Percentiles rank a stretch among this genome's conserved stretches.
Conservation (phyloP, 2,888 invertebrate genomes). For the Microchrysa polita region DNA sequence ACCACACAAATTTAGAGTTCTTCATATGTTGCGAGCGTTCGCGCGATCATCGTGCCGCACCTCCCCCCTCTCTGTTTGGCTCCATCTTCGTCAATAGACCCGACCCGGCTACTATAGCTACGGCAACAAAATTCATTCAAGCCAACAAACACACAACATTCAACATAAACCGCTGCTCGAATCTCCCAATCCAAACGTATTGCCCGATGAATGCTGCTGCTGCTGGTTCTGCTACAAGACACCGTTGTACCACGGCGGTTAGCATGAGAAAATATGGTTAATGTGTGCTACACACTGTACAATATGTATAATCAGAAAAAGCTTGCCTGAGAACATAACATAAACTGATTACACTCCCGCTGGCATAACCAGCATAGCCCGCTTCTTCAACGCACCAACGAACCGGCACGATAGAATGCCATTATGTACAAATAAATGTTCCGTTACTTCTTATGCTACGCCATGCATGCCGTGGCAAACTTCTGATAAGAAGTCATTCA, state of each 20-base stretch:
- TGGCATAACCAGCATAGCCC: neutral
- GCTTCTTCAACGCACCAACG: neutral
- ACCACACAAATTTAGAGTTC: constrained; percentile 44
- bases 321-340: neutral
- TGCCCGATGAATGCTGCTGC: constrained; percentile 33
- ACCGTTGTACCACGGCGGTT: constrained; percentile 31
- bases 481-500: constrained; percentile 40
- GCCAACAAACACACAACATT: constrained; percentile 20
- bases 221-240: too few species aligned
- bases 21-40: constrained; percentile 41
- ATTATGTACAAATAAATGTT: constrained; percentile 5
- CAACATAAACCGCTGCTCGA: constrained; percentile 36
- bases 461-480: neutral
- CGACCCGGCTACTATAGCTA: neutral
- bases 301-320: neutral
- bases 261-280: constrained; percentile 13
- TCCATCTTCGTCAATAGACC: too few species aligned
- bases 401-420: neutral
- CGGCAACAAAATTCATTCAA: constrained; percentile 38
- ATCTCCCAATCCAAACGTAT: too few species aligned
- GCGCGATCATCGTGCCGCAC: neutral
- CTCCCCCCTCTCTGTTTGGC: too few species aligned
- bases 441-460: constrained; percentile 23
- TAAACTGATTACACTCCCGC: too few species aligned
- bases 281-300: neutral